Percentiles rank a stretch among this genome's conserved stretches.
These are phyloP conservation scores for Setipinna tenuifilis DNA, from an alignment of 2,797 vertebrate species.

Conservation along the genomic window DNA sequence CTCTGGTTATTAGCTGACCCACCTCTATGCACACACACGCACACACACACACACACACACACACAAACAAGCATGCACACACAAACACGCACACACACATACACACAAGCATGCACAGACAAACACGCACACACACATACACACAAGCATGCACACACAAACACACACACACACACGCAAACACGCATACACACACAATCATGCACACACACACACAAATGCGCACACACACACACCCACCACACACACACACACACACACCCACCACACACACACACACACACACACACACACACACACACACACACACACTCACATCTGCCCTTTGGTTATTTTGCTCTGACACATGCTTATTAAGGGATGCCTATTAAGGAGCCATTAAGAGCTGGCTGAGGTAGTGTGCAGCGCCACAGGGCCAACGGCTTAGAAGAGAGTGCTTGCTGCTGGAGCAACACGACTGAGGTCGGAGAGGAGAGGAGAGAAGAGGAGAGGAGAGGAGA, in stretches of 20 bases:
- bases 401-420: not conserved
- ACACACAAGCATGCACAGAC: too few relatives aligned
- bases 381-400: not conserved
- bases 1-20: not conserved
- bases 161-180: not conserved
- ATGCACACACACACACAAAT: not conserved
- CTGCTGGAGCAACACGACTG: not conserved
- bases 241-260: too few relatives aligned
- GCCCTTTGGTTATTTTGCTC: not conserved
- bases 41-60: not conserved
- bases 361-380: constrained; percentile 11
- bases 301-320: not conserved
- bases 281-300: not conserved
- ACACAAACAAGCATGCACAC: not conserved
- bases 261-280: not conserved
- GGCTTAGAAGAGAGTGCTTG: not conserved
- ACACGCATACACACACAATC: not conserved
- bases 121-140: not conserved
- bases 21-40: not conserved
- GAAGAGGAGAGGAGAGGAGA: too few relatives aligned
- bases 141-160: too few relatives aligned
- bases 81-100: not conserved
- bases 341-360: constrained; percentile 21
- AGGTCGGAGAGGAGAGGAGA: constrained; percentile 1
- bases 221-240: not conserved